phyloP scores from a whole-genome alignment of 2,113 vertebrate species.

The Bagarius yarrelli region DNA sequence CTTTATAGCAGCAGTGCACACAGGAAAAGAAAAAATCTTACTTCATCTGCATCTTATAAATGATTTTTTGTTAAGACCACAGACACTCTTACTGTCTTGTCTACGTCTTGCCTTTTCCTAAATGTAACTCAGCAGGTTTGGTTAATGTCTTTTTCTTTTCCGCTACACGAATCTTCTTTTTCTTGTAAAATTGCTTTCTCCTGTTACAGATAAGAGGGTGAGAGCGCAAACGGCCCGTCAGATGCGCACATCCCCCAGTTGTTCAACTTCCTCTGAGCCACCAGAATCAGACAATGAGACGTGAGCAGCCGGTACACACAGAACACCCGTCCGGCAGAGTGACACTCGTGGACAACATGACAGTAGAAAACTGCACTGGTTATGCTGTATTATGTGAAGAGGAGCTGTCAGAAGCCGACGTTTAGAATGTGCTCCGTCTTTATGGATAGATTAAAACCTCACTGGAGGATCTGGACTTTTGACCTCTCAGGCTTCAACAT shows the following conservation, averaged over 20 bases:
- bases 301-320: constrained; percentile 46
- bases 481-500: neutral
- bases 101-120: neutral
- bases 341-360: neutral
- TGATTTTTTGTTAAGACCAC: neutral
- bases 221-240: constrained; percentile 55
- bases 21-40: no score
- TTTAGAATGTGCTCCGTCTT: neutral
- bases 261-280: constrained; percentile 76
- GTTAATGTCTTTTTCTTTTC: neutral
- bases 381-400: neutral
- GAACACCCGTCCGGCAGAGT: constrained; percentile 60
- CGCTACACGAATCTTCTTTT: neutral
- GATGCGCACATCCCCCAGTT: constrained; percentile 71
- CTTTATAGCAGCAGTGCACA: no score
- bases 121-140: neutral
- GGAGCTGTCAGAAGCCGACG: neutral
- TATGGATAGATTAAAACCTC: constrained; percentile 7
- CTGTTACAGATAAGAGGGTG: constrained; percentile 61
- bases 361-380: constrained; percentile 7
- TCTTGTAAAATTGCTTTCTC: neutral
- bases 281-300: constrained; percentile 70
- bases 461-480: neutral
- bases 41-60: neutral
- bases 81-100: no score